Evolutionary conservation across 2,888 invertebrate genomes (phyloP).

Genomic region (Synergus laeviventris): DNA sequence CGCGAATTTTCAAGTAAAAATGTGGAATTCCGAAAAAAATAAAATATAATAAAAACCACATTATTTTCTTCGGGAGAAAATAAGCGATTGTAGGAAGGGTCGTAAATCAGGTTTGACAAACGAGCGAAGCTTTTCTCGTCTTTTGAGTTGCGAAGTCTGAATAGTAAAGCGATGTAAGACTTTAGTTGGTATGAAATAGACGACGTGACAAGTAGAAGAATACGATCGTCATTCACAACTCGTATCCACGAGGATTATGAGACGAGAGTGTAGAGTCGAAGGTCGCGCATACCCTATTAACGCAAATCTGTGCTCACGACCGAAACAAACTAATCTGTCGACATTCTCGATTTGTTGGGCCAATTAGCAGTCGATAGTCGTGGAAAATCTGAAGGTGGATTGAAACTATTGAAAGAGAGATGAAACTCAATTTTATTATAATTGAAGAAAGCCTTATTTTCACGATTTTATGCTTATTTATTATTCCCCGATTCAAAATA

Average conservation of each 20-base stretch:
- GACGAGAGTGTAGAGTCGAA: slow-evolving; percentile 45
- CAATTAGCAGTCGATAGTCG: slow-evolving; percentile 1
- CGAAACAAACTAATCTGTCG: slow-evolving; percentile 51
- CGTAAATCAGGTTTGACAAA: not conserved
- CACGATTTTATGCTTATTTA: not conserved
- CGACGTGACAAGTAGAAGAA: slow-evolving; percentile 26
- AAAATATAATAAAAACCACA: not conserved
- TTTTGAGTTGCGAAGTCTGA: slow-evolving; percentile 41
- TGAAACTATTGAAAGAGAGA: not conserved
- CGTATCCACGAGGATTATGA: slow-evolving; percentile 32
- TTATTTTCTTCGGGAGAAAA: not conserved
- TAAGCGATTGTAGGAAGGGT: not conserved
- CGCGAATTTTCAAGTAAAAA: not conserved
- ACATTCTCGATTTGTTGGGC: slow-evolving; percentile 42
- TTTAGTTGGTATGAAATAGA: not conserved
- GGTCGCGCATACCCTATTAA: slow-evolving; percentile 52
- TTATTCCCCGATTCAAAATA: too few relatives aligned
- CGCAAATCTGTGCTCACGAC: slow-evolving; percentile 53
- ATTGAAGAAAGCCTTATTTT: not conserved
- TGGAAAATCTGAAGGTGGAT: not conserved
- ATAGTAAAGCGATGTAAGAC: slow-evolving; percentile 47
- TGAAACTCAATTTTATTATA: not conserved
- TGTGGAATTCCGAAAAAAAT: not conserved
- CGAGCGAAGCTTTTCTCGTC: slow-evolving; percentile 33
- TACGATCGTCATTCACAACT: slow-evolving; percentile 49